phyloP scores from a whole-genome alignment of 2,888 invertebrate species.

The Aphodius granarius region DNA sequence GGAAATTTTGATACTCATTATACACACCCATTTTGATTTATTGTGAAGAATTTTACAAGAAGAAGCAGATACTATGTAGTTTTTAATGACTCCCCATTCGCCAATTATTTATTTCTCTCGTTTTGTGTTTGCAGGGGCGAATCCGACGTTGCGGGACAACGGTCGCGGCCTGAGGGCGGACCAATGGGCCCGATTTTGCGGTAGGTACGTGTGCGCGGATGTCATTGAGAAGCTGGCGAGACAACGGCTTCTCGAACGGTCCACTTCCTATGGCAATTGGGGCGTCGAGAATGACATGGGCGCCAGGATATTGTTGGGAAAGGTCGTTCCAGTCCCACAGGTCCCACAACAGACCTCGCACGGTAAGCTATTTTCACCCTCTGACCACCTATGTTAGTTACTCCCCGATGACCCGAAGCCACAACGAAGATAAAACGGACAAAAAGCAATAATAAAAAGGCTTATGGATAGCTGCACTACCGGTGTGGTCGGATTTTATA shows the following conservation, averaged over 20 bases:
- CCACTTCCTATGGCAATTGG: conserved; percentile 59
- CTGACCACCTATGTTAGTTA: neutral
- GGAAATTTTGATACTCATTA: no score
- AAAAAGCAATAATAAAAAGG: neutral
- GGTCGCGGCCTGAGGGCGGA: conserved; percentile 70
- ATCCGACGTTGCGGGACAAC: conserved; percentile 67
- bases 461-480: neutral
- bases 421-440: neutral
- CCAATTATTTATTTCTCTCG: neutral
- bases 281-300: conserved; percentile 64
- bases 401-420: neutral
- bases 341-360: conserved; percentile 38
- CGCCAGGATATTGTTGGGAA: conserved; percentile 55
- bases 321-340: conserved; percentile 50
- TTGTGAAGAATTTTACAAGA: no score
- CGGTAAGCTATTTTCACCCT: conserved; percentile 41
- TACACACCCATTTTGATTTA: no score
- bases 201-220: conserved; percentile 70
- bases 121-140: conserved; percentile 60
- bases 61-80: no score
- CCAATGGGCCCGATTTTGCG: conserved; percentile 76
- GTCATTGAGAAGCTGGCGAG: conserved; percentile 69
- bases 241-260: conserved; percentile 60
- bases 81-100: neutral
- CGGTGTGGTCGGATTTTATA: neutral